phyloP scores from a whole-genome alignment of 2,797 vertebrate genomes.

The Crocidura indochinensis region DNA sequence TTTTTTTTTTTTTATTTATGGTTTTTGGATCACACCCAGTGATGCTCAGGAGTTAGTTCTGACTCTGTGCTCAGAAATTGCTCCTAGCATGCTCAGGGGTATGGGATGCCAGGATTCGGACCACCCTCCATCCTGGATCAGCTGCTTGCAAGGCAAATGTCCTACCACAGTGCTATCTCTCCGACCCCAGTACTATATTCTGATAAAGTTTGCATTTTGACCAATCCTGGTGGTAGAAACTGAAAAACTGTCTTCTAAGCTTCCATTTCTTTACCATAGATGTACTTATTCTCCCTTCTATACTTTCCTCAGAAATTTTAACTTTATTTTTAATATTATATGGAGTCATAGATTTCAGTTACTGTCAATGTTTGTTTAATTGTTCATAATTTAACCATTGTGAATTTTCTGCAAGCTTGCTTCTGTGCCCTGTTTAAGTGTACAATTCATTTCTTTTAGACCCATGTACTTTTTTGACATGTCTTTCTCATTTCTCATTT shows the following conservation, averaged over 20 bases:
- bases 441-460: background rate
- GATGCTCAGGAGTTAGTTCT: too few species aligned
- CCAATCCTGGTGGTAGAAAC: background rate
- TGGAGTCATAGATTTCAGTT: slow-evolving; percentile 12
- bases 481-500: background rate
- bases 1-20: too few species aligned
- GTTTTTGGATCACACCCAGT: too few species aligned
- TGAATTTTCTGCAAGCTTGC: background rate
- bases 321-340: background rate
- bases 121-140: too few species aligned
- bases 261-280: slow-evolving; percentile 24
- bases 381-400: background rate
- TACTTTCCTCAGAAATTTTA: slow-evolving; percentile 21
- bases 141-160: too few species aligned
- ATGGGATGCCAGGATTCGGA: too few species aligned
- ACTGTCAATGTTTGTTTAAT: slow-evolving; percentile 15
- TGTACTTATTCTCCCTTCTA: background rate
- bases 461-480: background rate
- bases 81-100: too few species aligned
- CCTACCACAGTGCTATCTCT: too few species aligned
- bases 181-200: background rate
- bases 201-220: background rate
- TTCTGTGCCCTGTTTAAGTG: background rate
- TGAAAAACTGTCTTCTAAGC: background rate
- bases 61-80: too few species aligned